A percentile compares a stretch with the other conserved stretches of the same genome.
These are phyloP conservation scores for Bovichtus variegatus DNA, from an alignment of 2,797 vertebrate species.

Conservation along the genomic window DNA sequence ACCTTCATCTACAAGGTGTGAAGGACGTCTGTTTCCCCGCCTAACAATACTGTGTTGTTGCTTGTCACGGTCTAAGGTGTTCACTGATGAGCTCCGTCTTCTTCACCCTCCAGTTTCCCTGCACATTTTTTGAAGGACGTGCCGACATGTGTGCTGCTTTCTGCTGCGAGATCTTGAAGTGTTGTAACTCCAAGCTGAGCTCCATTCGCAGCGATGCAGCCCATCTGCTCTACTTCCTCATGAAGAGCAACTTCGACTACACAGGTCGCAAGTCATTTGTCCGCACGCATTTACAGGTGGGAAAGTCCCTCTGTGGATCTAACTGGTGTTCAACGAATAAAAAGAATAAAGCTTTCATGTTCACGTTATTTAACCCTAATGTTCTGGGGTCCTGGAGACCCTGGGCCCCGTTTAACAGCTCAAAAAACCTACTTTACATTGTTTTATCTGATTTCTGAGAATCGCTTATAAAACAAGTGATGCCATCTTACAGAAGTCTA, in stretches of 20 bases:
- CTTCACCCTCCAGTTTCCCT: slow-evolving; percentile 89
- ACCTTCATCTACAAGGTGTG: slow-evolving; percentile 96
- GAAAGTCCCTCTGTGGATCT: neutral
- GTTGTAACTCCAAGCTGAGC: slow-evolving; percentile 97
- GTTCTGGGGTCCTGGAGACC: neutral
- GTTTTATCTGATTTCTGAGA: neutral
- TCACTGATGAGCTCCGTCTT: slow-evolving; percentile 4
- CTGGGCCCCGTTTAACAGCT: neutral
- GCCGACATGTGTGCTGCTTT: slow-evolving; percentile 97
- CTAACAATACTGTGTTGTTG: neutral
- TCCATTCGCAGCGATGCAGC: slow-evolving; percentile 95
- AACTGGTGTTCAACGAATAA: neutral
- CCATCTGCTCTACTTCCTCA: slow-evolving; percentile 96
- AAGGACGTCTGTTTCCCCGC: neutral
- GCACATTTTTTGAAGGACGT: slow-evolving; percentile 96
- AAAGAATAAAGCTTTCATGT: neutral
- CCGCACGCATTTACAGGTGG: slow-evolving; percentile 90
- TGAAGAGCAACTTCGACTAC: slow-evolving; percentile 99
- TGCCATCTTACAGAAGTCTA: neutral
- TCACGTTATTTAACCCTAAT: neutral
- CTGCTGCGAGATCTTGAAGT: slow-evolving; percentile 98
- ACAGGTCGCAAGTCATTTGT: slow-evolving; percentile 97
- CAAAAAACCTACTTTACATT: neutral
- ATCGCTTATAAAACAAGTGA: neutral
- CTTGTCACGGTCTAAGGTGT: neutral